Evolutionary conservation across 35 echinoderm and acorn worm genomes (phyloP).

Genomic region (Antedon bifida): DNA sequence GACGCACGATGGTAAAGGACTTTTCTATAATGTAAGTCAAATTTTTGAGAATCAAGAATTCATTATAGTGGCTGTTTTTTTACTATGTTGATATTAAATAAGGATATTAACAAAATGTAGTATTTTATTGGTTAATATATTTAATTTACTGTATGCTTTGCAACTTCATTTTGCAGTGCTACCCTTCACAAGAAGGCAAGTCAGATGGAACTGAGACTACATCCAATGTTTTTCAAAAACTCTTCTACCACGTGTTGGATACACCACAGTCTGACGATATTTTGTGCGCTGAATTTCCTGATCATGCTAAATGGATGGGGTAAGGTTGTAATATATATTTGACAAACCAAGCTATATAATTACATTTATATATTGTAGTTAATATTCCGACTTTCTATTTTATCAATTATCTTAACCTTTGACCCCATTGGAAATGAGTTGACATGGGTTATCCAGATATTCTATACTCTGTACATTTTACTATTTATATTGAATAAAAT

Average conservation of each 20-base stretch:
- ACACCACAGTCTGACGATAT: constrained; percentile 68
- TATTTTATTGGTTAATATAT: too few relatives aligned
- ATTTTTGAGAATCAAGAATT: background rate
- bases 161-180: background rate
- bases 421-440: too few relatives aligned
- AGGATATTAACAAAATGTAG: too few relatives aligned
- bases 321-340: background rate
- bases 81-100: too few relatives aligned
- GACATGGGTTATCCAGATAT: too few relatives aligned
- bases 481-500: too few relatives aligned
- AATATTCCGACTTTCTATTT: too few relatives aligned
- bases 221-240: constrained; percentile 73
- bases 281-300: constrained; percentile 90
- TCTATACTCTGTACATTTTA: too few relatives aligned
- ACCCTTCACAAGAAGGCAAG: constrained; percentile 39
- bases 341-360: background rate
- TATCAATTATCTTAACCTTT: too few relatives aligned
- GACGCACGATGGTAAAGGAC: constrained; percentile 89
- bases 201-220: constrained; percentile 87
- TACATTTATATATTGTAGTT: too few relatives aligned
- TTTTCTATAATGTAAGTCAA: constrained; percentile 83
- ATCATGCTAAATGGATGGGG: constrained; percentile 79
- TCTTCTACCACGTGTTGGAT: constrained; percentile 69
- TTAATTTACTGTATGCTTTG: too few relatives aligned
- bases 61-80: background rate